These are phyloP conservation scores for Guaruba guarouba DNA, from an alignment of 2,113 vertebrate species.

Conservation along the genomic window DNA sequence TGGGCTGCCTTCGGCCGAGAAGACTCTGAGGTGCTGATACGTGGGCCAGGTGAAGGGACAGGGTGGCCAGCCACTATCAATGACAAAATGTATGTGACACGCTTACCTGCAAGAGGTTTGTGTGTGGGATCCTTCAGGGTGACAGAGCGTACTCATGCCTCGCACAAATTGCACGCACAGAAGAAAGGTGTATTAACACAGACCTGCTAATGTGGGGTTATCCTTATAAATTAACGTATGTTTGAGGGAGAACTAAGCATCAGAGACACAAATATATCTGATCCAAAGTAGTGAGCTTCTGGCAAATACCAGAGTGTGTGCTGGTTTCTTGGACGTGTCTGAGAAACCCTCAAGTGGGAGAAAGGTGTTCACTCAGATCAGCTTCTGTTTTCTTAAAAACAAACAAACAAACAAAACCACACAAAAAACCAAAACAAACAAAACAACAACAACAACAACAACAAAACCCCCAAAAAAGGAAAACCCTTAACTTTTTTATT, in stretches of 20 bases:
- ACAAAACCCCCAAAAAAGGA: not conserved
- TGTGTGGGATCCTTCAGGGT: not conserved
- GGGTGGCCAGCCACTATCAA: not conserved
- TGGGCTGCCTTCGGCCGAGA: not conserved
- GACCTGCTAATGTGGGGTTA: not conserved
- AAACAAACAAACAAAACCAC: not conserved
- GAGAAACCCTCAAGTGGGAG: not conserved
- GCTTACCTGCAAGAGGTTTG: not conserved
- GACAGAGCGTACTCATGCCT: not conserved
- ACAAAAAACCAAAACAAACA: too few species aligned
- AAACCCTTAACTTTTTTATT: not conserved
- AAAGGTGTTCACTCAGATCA: not conserved
- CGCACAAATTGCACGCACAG: not conserved
- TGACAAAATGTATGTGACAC: not conserved
- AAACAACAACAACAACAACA: too few species aligned
- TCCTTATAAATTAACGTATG: not conserved
- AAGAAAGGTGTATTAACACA: not conserved
- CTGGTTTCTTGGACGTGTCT: accelerated
- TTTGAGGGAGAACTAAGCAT: not conserved
- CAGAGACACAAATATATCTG: not conserved
- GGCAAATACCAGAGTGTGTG: not conserved
- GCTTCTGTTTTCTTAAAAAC: not conserved
- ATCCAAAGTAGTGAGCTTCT: not conserved
- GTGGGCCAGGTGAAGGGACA: not conserved
- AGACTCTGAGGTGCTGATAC: not conserved